Evolutionary conservation across 2,797 vertebrate genomes (phyloP).

Genomic region (Pseudopleuronectes americanus): DNA sequence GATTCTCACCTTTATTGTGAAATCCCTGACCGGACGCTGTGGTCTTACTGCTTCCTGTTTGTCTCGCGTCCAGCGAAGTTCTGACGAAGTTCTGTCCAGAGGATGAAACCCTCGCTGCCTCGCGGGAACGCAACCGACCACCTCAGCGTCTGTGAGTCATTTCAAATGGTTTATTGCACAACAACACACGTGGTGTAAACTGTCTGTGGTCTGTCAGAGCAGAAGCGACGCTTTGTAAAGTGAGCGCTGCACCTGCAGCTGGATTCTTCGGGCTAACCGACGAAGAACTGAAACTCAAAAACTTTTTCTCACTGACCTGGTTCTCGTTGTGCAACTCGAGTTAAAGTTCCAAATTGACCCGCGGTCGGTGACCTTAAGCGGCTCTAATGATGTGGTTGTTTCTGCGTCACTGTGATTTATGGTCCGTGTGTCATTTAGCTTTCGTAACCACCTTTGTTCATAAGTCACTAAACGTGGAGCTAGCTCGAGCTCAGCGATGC

Average conservation of each 20-base stretch:
- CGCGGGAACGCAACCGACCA: fast-evolving
- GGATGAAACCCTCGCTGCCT: neutral
- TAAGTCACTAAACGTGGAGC: neutral
- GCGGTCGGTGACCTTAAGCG: neutral
- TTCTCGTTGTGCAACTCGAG: fast-evolving
- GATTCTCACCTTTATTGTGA: constrained; percentile 21
- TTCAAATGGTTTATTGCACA: neutral
- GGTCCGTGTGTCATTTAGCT: neutral
- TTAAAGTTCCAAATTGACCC: fast-evolving
- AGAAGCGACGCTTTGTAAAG: constrained; percentile 3
- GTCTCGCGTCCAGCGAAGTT: neutral
- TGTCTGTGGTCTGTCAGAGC: neutral
- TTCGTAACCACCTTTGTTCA: neutral
- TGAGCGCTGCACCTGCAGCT: constrained; percentile 54
- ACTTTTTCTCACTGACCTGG: constrained; percentile 8
- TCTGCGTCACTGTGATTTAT: neutral
- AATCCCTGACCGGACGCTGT: constrained; percentile 15
- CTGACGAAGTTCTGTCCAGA: neutral
- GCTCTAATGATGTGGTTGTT: too few species aligned
- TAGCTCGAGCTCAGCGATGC: neutral
- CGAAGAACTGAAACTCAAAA: neutral
- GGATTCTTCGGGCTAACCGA: constrained; percentile 1
- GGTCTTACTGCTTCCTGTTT: neutral
- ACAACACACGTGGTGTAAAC: neutral
- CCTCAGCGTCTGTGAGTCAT: constrained; percentile 32